These are phyloP conservation scores for Pachymerium ferrugineum DNA, from an alignment of 2,888 invertebrate genomes.

Conservation along the genomic window DNA sequence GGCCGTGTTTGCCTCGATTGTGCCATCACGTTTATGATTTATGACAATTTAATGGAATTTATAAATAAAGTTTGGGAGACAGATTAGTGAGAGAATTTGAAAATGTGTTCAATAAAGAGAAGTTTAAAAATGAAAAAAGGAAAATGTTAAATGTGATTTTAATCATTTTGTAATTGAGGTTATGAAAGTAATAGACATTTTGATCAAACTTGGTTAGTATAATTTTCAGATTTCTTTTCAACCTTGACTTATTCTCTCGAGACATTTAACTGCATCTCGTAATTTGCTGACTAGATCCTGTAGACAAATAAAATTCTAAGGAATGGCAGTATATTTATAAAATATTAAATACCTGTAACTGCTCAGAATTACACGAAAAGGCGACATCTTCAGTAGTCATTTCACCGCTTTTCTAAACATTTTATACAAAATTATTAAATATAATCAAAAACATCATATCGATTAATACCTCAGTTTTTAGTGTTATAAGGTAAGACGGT, in stretches of 20 bases:
- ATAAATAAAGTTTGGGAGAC: conserved; percentile 81
- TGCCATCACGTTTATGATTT: conserved; percentile 98
- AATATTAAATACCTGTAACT: neutral
- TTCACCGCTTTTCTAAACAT: neutral
- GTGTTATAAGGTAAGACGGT: neutral
- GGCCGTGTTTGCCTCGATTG: conserved; percentile 96
- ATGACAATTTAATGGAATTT: conserved; percentile 95
- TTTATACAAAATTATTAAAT: too few relatives aligned
- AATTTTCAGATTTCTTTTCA: too few relatives aligned
- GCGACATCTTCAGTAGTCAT: neutral
- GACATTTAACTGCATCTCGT: neutral
- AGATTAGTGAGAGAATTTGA: too few relatives aligned
- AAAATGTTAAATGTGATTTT: too few relatives aligned
- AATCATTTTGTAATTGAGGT: too few relatives aligned
- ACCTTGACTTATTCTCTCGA: neutral
- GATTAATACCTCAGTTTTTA: neutral
- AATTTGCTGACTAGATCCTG: neutral
- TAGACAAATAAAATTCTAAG: neutral
- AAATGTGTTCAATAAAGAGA: too few relatives aligned
- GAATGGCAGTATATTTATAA: neutral
- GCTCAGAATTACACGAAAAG: neutral
- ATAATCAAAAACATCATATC: neutral
- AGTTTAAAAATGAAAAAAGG: too few relatives aligned
- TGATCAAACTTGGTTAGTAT: too few relatives aligned
- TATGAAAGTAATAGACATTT: too few relatives aligned